Evolutionary conservation across 2,113 vertebrate species (phyloP).

Genomic region (Sander vitreus): DNA sequence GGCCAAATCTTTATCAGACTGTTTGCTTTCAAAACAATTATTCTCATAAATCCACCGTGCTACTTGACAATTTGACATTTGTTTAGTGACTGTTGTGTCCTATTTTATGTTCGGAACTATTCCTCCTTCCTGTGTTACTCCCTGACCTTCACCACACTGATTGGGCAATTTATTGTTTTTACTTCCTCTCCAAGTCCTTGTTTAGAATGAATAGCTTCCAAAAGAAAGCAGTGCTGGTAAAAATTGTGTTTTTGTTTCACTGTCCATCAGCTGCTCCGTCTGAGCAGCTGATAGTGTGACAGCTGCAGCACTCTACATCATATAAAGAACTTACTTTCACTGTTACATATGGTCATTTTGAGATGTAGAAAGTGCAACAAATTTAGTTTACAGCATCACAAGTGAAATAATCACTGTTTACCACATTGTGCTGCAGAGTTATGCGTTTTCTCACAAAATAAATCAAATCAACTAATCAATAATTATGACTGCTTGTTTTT

Average conservation of each 20-base stretch:
- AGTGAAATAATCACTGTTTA: slow-evolving; percentile 29
- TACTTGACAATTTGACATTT: slow-evolving; percentile 46
- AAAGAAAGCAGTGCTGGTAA: slow-evolving; percentile 20
- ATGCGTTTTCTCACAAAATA: slow-evolving; percentile 36
- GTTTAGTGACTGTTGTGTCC: slow-evolving; percentile 24
- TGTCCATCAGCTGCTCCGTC: neutral
- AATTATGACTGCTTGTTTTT: slow-evolving; percentile 35
- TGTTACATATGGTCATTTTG: slow-evolving; percentile 13
- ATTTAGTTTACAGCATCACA: slow-evolving; percentile 1
- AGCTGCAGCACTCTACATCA: slow-evolving; percentile 16
- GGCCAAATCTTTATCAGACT: slow-evolving; percentile 25
- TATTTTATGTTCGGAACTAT: neutral
- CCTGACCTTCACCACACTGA: slow-evolving; percentile 46
- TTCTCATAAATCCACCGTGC: slow-evolving; percentile 24
- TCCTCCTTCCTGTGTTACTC: slow-evolving; percentile 23
- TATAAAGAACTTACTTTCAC: slow-evolving; percentile 24
- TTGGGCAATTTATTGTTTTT: slow-evolving; percentile 51
- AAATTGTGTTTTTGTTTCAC: slow-evolving; percentile 10
- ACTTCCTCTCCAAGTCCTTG: slow-evolving; percentile 45
- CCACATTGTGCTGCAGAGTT: slow-evolving; percentile 25
- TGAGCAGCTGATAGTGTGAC: slow-evolving; percentile 31
- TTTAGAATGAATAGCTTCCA: slow-evolving; percentile 39
- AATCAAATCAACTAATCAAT: slow-evolving; percentile 52
- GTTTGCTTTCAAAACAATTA: slow-evolving; percentile 38
- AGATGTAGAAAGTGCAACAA: slow-evolving; percentile 8